Conservation (phyloP, 2,113 vertebrate genomes). For the Orcinus orca region DNA sequence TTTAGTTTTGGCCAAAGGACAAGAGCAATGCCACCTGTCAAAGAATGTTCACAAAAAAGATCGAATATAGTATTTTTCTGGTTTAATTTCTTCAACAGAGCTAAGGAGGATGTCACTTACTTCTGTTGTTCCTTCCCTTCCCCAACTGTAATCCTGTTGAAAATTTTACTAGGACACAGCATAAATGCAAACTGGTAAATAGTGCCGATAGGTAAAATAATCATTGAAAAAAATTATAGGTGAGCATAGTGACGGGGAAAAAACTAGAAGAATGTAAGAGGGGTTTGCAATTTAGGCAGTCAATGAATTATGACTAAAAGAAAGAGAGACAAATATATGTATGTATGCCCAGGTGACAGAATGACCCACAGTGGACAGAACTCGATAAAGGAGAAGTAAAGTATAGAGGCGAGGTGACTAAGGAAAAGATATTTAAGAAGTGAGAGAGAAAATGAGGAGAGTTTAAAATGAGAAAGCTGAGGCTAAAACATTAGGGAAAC, state of each 20-base stretch:
- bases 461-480: neutral
- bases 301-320: neutral
- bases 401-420: neutral
- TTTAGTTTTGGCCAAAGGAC: slow-evolving; percentile 44
- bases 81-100: neutral
- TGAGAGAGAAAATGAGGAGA: neutral
- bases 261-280: neutral
- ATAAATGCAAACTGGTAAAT: neutral
- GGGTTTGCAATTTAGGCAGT: neutral
- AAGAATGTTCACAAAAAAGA: neutral
- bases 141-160: neutral
- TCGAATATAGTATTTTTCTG: neutral
- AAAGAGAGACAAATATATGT: neutral
- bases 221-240: neutral
- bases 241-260: neutral
- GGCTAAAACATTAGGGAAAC: neutral
- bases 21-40: neutral
- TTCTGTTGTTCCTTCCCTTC: neutral
- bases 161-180: neutral
- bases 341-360: neutral
- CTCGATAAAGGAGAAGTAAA: neutral
- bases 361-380: neutral
- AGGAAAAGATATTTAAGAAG: neutral
- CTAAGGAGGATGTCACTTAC: neutral
- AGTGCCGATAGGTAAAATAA: neutral